A percentile compares a stretch with the other conserved stretches of the same genome.
phyloP scores from a whole-genome alignment of 1,140 invertebrate species.

The Cotesia glomerata region DNA sequence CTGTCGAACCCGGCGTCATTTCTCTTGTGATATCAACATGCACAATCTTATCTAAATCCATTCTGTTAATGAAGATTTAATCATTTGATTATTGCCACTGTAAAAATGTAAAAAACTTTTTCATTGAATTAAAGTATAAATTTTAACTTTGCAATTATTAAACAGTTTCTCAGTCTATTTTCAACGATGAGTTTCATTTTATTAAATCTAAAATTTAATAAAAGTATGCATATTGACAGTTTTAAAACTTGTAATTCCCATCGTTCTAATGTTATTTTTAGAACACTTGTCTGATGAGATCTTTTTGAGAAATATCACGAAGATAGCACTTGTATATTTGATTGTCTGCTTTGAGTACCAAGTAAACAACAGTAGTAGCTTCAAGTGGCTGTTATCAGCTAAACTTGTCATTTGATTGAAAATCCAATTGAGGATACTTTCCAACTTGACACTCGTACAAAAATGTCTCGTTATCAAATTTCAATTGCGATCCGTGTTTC shows the following conservation, averaged over 20 bases:
- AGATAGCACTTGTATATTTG: not conserved
- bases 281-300: not conserved
- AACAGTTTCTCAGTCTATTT: too few species aligned
- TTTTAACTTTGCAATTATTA: too few species aligned
- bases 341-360: not conserved
- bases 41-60: not conserved
- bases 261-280: too few species aligned
- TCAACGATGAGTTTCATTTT: too few species aligned
- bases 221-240: not conserved
- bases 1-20: slow-evolving; percentile 66
- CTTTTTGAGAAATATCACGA: not conserved
- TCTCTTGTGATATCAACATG: slow-evolving; percentile 21
- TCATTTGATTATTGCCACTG: too few species aligned
- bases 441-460: slow-evolving; percentile 32
- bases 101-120: too few species aligned
- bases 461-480: not conserved
- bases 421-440: slow-evolving; percentile 43
- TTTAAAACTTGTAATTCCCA: too few species aligned
- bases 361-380: not conserved
- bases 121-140: too few species aligned
- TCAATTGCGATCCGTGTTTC: not conserved
- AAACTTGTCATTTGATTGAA: slow-evolving; percentile 43
- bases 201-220: too few species aligned
- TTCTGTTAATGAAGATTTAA: not conserved
- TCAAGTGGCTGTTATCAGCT: slow-evolving; percentile 28